phyloP scores from a whole-genome alignment of 2,888 invertebrate genomes.

The Subacronicta megacephala region DNA sequence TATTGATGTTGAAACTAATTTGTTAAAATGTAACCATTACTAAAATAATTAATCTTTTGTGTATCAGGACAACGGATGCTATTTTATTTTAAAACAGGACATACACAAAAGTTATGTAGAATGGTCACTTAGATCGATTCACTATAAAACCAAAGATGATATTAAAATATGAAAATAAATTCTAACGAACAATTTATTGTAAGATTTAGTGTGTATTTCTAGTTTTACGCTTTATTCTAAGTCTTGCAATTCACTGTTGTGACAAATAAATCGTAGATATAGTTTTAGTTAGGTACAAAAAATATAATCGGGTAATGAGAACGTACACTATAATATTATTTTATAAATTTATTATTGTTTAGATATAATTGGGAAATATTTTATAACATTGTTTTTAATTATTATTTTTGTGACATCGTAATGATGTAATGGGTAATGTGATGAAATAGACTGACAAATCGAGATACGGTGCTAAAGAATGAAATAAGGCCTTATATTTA shows the following conservation, averaged over 20 bases:
- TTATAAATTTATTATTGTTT: slow-evolving; percentile 59
- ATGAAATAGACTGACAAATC: slow-evolving; percentile 69
- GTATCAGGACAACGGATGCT: slow-evolving; percentile 10
- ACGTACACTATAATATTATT: slow-evolving; percentile 49
- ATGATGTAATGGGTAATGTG: slow-evolving; percentile 56
- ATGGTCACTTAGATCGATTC: slow-evolving; percentile 65
- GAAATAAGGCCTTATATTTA: slow-evolving; percentile 58
- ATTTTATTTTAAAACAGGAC: slow-evolving; percentile 18
- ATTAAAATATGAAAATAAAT: slow-evolving; percentile 73
- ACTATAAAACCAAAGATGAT: slow-evolving; percentile 85
- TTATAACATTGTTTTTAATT: slow-evolving; percentile 54
- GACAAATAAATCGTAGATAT: slow-evolving; percentile 53
- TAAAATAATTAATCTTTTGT: slow-evolving; percentile 24
- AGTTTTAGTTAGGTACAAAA: slow-evolving; percentile 45
- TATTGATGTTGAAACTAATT: slow-evolving; percentile 26
- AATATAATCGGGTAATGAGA: slow-evolving; percentile 56
- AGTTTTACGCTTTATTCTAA: slow-evolving; percentile 45
- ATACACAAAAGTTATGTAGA: slow-evolving; percentile 42
- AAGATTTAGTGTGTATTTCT: slow-evolving; percentile 59
- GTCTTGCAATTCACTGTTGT: slow-evolving; percentile 64
- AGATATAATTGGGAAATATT: slow-evolving; percentile 56
- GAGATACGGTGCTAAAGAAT: slow-evolving; percentile 63
- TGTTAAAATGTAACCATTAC: slow-evolving; percentile 17
- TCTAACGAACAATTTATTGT: slow-evolving; percentile 67
- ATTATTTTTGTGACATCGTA: slow-evolving; percentile 46